Evolutionary conservation across 2,888 invertebrate genomes (phyloP), one percentile per base, ranked within the genome.

Genomic region (Lasioglossum zephyrum): DNA sequence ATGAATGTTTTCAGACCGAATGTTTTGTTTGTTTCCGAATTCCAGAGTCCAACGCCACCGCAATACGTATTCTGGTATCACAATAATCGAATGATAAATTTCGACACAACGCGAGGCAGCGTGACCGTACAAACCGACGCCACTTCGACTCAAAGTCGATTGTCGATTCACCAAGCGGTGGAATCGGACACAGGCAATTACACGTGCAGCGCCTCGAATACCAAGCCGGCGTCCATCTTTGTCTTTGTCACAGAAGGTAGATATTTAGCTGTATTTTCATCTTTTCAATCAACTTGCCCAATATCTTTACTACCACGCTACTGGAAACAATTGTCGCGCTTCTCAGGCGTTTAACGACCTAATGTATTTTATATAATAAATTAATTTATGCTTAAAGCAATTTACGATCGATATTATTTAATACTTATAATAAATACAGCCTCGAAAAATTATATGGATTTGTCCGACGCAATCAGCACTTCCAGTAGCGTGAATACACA

Each of bases 31-130:
- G 22, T 26, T 57, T 41, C 13, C 11, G 2, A 39, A 44, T 96
- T 96, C 5, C 96, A 98, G 98, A 98, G 98, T 95, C 98, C 98
- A 80, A 98, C 97, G 94, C 98, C 98, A 91, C 98, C 98, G 90
- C 98, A 98, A 96, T 98, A 98, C 96, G 98, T 99, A 94, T 98
- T 98, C 96, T 98, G 98, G 98, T 98, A 98, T 96, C 98, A 98
- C 96, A 98, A 98, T 96, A 97, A 97, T 95, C 97, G 98, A 94
- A 98, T 98, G 97, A 98, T 98, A 96, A 98, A 98, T 96, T 98
- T 98, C 96, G 98, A 98, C 96, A 97, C 97, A 92, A 96, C 97
- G 92, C 97, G 98, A 93, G 97, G 98, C 91, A 97, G 97, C 91
- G 98, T 98, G 91, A 96, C 96, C 90, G 98, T 98, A 93, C 97